A percentile compares a stretch with the other conserved stretches of the same genome.
Evolutionary conservation across 2,888 invertebrate species (phyloP).

Genomic region (Stramonita haemastoma): DNA sequence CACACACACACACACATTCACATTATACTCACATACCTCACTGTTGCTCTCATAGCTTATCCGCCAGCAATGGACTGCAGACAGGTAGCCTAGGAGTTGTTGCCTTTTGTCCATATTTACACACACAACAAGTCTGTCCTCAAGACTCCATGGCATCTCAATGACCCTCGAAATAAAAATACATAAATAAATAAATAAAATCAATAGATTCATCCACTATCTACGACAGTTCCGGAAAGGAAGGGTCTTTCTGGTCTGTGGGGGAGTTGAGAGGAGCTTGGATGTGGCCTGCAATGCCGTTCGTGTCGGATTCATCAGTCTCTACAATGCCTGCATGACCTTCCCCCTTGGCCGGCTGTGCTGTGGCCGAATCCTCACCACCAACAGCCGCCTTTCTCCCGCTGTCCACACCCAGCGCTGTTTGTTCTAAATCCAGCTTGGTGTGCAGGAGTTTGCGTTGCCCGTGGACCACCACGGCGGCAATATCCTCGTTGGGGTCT

Average conservation of each 20-base stretch:
- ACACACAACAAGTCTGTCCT: no score
- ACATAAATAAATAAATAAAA: no score
- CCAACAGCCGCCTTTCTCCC: background rate
- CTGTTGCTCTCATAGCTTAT: no score
- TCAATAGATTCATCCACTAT: background rate
- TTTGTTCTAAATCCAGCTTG: background rate
- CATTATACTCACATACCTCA: no score
- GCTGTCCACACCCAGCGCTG: background rate
- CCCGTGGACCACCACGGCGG: slow-evolving; percentile 41
- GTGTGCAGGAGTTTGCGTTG: slow-evolving; percentile 41
- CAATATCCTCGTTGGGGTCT: background rate
- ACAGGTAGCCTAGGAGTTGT: no score
- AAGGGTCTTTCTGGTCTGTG: slow-evolving; percentile 17
- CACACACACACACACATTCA: no score
- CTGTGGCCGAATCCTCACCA: background rate
- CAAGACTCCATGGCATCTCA: no score
- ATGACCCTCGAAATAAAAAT: no score
- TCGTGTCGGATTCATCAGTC: background rate
- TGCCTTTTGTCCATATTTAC: no score
- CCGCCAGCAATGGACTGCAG: no score
- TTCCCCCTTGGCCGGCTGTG: background rate
- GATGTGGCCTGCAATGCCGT: background rate
- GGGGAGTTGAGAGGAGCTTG: slow-evolving; percentile 18
- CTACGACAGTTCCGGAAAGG: background rate
- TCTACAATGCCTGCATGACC: background rate